Evolutionary conservation across 2,888 invertebrate species (phyloP).

Genomic region (Temnothorax ravouxi): DNA sequence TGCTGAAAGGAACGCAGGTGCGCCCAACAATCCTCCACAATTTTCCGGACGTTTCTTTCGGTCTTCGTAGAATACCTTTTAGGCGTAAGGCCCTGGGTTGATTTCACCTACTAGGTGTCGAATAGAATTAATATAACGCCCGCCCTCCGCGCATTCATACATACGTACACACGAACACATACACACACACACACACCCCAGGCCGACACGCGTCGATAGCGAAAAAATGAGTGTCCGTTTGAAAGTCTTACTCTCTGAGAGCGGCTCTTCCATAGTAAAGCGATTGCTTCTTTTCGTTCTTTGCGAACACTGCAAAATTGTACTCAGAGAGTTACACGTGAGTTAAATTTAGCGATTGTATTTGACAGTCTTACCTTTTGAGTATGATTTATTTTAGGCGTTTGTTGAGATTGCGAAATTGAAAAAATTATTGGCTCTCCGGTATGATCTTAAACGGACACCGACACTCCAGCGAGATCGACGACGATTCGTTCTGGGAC

Average conservation of each 20-base stretch:
- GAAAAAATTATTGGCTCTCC: neutral
- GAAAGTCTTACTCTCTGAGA: neutral
- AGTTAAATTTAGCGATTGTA: neutral
- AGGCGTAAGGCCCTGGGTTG: slow-evolving; percentile 37
- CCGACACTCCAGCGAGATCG: neutral
- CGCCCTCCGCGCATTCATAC: slow-evolving; percentile 10
- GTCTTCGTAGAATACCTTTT: slow-evolving; percentile 34
- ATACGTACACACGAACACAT: neutral
- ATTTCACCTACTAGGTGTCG: slow-evolving; percentile 48
- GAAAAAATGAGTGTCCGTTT: slow-evolving; percentile 15
- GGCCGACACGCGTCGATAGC: slow-evolving; percentile 14
- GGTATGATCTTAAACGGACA: slow-evolving; percentile 3
- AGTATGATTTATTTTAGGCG: slow-evolving; percentile 4
- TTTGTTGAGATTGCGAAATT: neutral
- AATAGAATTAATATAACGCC: slow-evolving; percentile 44
- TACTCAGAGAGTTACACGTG: neutral
- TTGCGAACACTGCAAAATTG: neutral
- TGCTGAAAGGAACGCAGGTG: slow-evolving; percentile 49
- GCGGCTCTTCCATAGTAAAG: neutral
- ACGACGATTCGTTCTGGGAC: slow-evolving; percentile 24
- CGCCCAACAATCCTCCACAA: slow-evolving; percentile 26
- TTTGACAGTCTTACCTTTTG: neutral
- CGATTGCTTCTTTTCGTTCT: neutral
- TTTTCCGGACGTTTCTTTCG: slow-evolving; percentile 46
- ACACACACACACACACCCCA: neutral